Evolutionary conservation across 2,113 vertebrate species (phyloP).

Genomic region (Cololabis saira): DNA sequence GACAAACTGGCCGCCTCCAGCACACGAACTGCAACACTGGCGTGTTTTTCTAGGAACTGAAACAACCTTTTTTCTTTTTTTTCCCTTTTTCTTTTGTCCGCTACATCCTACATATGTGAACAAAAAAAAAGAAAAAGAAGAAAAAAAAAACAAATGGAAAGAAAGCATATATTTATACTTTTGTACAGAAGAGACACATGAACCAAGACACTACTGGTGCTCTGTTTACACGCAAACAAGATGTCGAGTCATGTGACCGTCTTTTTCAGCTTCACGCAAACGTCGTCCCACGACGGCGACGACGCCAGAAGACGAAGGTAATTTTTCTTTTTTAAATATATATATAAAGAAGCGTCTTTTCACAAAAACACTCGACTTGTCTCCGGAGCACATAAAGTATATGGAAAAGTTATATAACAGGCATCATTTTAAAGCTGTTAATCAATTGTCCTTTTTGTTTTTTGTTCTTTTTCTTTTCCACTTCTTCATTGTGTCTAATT

Average conservation of each 20-base stretch:
- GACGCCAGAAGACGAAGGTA: constrained; percentile 18
- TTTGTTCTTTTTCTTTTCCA: constrained; percentile 24
- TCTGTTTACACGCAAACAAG: constrained; percentile 86
- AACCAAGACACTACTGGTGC: constrained; percentile 91
- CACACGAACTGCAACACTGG: constrained; percentile 73
- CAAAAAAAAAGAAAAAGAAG: constrained; percentile 40
- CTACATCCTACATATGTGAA: constrained; percentile 84
- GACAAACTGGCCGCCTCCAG: constrained; percentile 75
- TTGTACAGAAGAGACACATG: constrained; percentile 88
- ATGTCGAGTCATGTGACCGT: constrained; percentile 81
- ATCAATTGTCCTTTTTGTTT: constrained; percentile 72
- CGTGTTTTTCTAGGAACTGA: constrained; percentile 62
- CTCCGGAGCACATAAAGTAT: constrained; percentile 77
- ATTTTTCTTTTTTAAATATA: constrained; percentile 41
- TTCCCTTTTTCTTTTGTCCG: constrained; percentile 50
- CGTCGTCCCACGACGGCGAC: constrained; percentile 41
- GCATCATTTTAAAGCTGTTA: constrained; percentile 66
- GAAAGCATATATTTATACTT: constrained; percentile 94
- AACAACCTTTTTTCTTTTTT: constrained; percentile 62
- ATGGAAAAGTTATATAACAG: constrained; percentile 72
- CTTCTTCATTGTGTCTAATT: constrained; percentile 67
- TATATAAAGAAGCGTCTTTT: constrained; percentile 37
- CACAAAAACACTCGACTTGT: constrained; percentile 64
- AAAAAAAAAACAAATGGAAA: constrained; percentile 66
- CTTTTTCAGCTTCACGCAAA: constrained; percentile 53